A percentile compares a stretch with the other conserved stretches of the same genome.
These are phyloP conservation scores for Lepisosteus osseus DNA, from an alignment of 2,113 vertebrate species.

Conservation along the genomic window DNA sequence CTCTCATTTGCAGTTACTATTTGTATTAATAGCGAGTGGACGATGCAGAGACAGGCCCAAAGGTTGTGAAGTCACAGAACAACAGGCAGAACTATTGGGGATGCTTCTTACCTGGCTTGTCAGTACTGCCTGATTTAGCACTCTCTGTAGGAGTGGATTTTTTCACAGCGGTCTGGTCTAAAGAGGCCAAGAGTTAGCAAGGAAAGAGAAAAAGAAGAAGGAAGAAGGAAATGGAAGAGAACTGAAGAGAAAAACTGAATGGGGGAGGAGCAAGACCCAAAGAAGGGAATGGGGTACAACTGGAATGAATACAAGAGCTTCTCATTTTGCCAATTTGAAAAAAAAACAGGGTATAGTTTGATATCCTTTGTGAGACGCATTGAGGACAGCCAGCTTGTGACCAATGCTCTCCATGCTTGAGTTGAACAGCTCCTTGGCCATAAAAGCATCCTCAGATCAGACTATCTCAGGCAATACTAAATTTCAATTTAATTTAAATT, in stretches of 20 bases:
- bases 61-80: constrained; percentile 26
- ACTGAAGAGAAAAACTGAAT: background rate
- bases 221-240: constrained; percentile 31
- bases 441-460: too few species aligned
- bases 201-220: constrained; percentile 32
- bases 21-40: too few species aligned
- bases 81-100: constrained; percentile 14
- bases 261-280: constrained; percentile 18
- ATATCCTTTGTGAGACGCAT: background rate
- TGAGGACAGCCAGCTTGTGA: background rate
- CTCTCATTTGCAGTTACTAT: too few species aligned
- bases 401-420: too few species aligned
- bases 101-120: constrained; percentile 68
- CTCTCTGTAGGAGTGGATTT: constrained; percentile 65
- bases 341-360: background rate
- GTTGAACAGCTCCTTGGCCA: too few species aligned
- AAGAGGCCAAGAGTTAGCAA: constrained; percentile 46
- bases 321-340: background rate
- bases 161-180: constrained; percentile 70
- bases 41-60: too few species aligned
- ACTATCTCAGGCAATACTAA: background rate
- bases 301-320: background rate
- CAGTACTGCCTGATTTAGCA: constrained; percentile 56
- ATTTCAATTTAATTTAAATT: constrained; percentile 4
- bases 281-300: background rate